Percentiles rank a stretch among this genome's conserved stretches.
Conservation (phyloP, 2,797 vertebrate genomes). For the Hybognathus amarus region DNA sequence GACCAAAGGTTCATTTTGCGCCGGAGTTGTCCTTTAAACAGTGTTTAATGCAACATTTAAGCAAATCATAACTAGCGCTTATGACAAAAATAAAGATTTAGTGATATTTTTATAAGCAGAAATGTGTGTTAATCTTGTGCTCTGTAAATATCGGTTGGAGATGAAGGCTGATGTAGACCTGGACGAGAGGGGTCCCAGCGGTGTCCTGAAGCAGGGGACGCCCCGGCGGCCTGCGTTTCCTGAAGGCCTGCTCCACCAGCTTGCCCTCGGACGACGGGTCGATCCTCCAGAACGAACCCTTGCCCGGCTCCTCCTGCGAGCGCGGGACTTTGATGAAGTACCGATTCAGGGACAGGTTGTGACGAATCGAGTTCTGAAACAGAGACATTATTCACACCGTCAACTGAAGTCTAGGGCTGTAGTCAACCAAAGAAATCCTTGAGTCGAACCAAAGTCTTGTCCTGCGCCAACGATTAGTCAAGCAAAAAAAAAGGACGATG, state of each 20-base stretch:
- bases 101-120: not conserved
- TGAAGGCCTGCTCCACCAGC: conserved; percentile 96
- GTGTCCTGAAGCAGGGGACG: conserved; percentile 97
- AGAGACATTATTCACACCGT: not conserved
- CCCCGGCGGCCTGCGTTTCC: conserved; percentile 96
- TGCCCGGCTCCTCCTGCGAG: conserved; percentile 98
- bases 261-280: conserved; percentile 95
- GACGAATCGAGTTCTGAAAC: conserved; percentile 95
- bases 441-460: too few species aligned
- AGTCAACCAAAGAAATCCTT: too few species aligned
- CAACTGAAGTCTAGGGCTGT: not conserved
- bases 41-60: too few species aligned
- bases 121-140: not conserved
- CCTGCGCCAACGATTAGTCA: too few species aligned
- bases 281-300: conserved; percentile 99
- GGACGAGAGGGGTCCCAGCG: conserved; percentile 95
- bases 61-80: too few species aligned
- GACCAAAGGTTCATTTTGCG: too few species aligned
- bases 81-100: not conserved
- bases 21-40: too few species aligned
- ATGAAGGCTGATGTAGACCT: conserved; percentile 76
- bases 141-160: not conserved
- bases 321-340: conserved; percentile 99
- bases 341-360: conserved; percentile 98
- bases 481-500: too few species aligned